Percentiles rank a stretch among this genome's conserved stretches.
phyloP scores from a whole-genome alignment of 2,797 vertebrate genomes.

The Tympanoctomys barrerae region DNA sequence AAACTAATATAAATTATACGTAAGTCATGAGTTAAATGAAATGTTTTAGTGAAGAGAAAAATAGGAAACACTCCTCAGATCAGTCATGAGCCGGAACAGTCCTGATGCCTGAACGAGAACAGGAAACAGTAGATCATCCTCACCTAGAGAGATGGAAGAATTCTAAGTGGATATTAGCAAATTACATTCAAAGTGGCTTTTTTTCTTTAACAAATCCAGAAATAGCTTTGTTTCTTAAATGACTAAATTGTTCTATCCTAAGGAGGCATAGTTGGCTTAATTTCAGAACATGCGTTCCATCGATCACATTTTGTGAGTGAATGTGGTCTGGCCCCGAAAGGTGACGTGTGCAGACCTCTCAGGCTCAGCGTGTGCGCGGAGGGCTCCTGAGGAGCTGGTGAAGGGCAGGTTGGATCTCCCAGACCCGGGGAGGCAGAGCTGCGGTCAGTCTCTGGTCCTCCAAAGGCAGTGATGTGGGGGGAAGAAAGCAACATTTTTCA shows the following conservation, averaged over 20 bases:
- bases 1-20: neutral
- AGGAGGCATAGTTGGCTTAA: neutral
- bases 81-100: neutral
- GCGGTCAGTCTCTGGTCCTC: too few species aligned
- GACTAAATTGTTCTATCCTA: neutral
- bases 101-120: neutral
- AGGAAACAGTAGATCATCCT: neutral
- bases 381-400: too few species aligned
- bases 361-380: fast-evolving
- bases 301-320: neutral
- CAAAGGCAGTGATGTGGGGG: neutral
- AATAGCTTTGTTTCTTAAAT: neutral
- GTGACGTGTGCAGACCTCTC: neutral
- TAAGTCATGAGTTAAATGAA: conserved; percentile 2
- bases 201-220: neutral
- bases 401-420: neutral
- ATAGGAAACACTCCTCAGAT: neutral
- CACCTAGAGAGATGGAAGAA: neutral
- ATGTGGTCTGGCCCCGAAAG: neutral
- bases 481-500: neutral
- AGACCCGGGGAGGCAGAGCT: neutral
- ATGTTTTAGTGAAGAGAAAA: neutral
- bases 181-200: neutral
- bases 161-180: neutral
- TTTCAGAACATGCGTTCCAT: conserved; percentile 8